Base-by-base conservation (phyloP, 2,113 vertebrate genomes). In the Sarotherodon lohbergeri region DNA sequence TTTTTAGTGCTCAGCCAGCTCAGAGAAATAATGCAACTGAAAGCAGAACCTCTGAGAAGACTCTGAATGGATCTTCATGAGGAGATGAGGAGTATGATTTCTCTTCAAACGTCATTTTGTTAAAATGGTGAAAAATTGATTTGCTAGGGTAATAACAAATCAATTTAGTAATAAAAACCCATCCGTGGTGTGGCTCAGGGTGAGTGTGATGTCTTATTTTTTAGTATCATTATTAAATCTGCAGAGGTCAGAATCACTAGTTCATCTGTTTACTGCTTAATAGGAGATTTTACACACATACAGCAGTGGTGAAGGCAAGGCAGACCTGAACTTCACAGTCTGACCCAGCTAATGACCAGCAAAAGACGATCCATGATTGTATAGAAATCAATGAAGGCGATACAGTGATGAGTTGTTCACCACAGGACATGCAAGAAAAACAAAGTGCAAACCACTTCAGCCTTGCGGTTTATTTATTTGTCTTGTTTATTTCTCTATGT, bases 371-470 rank as follows among this genome's bases (percentile, higher is more conserved):
- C 52, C n/a, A 1, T 11, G 52, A 55, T 11, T 55, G n/a, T 55
- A 55, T 22, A 55, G n/a, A 55, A 55, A 1, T 22, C 52, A 54
- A 0, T 54, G 52, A 54, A 54, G 19, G 52, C 0, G 19, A 54
- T 54, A 22, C 52, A 54, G 1, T 22, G 52, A 54, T 11, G 5
- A 54, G 52, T 54, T 54, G 52, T 54, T 54, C 3, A 54, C 0
- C 52, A 11, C 52, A 54, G 52, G 52, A 54, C 19, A 22, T 54
- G 52, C 19, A 54, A 54, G 9, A 22, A 54, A 54, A 0, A 22
- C 19, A 54, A 54, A 54, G 52, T 54, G 19, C 1, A 54, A 22
- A 54, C 52, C 19, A 54, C 19, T 0, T 54, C 52, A 54, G 52
- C 19, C 50, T 4, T 1, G 3, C 3, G 50, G 50, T 52, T 5